A percentile compares a stretch with the other conserved stretches of the same genome.
Conservation (phyloP, 2,888 invertebrate species). For the Plutella xylostella region DNA sequence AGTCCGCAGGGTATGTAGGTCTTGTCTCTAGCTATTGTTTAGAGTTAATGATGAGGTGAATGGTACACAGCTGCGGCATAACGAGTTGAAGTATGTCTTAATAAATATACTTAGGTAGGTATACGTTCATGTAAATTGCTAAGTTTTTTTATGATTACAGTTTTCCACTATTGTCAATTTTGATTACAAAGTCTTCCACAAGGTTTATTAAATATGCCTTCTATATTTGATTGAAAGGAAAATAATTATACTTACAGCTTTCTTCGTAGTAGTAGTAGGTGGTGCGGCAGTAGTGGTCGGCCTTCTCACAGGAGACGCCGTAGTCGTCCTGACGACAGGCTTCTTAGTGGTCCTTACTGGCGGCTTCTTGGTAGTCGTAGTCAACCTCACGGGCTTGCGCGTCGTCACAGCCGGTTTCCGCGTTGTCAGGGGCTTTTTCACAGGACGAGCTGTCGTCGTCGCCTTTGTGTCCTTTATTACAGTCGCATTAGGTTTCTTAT, state of each 20-base stretch:
- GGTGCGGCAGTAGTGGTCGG: slow-evolving; percentile 20
- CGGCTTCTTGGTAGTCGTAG: slow-evolving; percentile 49
- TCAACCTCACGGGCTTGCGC: slow-evolving; percentile 46
- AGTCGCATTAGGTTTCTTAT: slow-evolving; percentile 53
- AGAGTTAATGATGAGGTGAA: too few relatives aligned
- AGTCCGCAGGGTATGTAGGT: too few relatives aligned
- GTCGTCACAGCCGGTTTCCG: slow-evolving; percentile 56
- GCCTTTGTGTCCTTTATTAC: slow-evolving; percentile 30
- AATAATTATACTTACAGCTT: slow-evolving; percentile 37
- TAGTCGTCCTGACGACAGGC: slow-evolving; percentile 43
- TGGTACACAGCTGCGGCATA: too few relatives aligned
- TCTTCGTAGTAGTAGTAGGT: slow-evolving; percentile 33
- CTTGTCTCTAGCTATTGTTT: too few relatives aligned
- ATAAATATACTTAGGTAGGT: too few relatives aligned
- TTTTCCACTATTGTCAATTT: too few relatives aligned
- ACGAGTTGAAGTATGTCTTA: too few relatives aligned
- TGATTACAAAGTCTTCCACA: too few relatives aligned
- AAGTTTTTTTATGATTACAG: too few relatives aligned
- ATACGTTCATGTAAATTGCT: too few relatives aligned
- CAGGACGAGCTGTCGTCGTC: slow-evolving; percentile 45
- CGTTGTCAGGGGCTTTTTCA: slow-evolving; percentile 44
- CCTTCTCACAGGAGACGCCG: slow-evolving; percentile 30
- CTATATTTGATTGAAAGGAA: too few relatives aligned
- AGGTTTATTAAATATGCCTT: too few relatives aligned
- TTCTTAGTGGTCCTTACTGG: slow-evolving; percentile 48